Base-by-base conservation (phyloP, 2,113 vertebrate species). In the Laticauda colubrina region DNA sequence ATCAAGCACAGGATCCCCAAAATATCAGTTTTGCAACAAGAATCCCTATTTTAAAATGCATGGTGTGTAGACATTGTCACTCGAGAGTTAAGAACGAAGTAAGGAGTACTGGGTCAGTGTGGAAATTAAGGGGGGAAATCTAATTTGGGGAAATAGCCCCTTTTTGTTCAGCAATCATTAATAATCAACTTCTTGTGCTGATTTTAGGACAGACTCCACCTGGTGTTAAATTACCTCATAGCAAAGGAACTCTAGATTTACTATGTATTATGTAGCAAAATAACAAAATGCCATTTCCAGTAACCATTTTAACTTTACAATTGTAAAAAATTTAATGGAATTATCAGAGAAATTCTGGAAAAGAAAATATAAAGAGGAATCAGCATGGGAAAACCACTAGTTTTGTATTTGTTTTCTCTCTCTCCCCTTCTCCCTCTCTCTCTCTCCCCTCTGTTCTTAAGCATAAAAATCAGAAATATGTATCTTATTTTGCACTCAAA, bases 401-500 rank as follows among this genome's bases (percentile, higher is more conserved):
- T 14, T 39, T 81, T 34, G 5, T 75, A 1, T 39, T 81, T 3
- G 57, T 59, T 59, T 2, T 7, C 55, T 21, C 55, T 20, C 20
- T 21, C 55, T 1, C 55, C 20, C 4, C 1, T 3, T 55, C 54
- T 18, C 54, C 4, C 54, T 15, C 4, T 55, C 15, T 18, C 55
- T 56, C 55, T 20, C 20, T 3, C 14, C 51, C 1, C 51, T 53
- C 51, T 48, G 48, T 48, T 1, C 51, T 29, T 69, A 69, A n/a
- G 10, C 7, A 64, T 29, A 39, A 43, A 24, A 51, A 48, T 21
- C 95, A 89, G 89, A 94, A 91, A 29, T 51, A 89, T 91, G 94
- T 95, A 95, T 59, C 88, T 75, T 95, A 95, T 91, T 96, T 95
- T 92, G 90, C 92, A 87, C 55, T 43, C 95, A 91, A 89, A 93